Evolutionary conservation across 2,888 invertebrate genomes (phyloP).

Genomic region (Hypomecis punctinalis): DNA sequence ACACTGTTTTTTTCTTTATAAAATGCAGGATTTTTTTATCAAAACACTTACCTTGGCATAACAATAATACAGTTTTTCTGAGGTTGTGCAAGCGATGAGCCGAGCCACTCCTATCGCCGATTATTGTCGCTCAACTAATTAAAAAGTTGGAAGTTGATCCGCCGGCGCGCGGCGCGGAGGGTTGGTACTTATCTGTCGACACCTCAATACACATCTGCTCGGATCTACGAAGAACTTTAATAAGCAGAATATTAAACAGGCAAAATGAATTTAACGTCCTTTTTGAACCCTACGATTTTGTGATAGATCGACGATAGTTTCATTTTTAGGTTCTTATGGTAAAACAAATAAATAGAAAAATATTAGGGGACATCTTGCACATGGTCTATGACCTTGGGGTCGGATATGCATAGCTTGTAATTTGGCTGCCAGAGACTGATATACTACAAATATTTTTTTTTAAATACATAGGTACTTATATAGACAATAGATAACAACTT

Average conservation of each 20-base stretch:
- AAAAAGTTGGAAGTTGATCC: constrained; percentile 73
- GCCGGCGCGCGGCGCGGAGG: constrained; percentile 56
- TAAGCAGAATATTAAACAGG: constrained; percentile 14
- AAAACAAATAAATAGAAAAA: too few species aligned
- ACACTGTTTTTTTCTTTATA: neutral
- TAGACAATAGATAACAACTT: too few species aligned
- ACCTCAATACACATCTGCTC: constrained; percentile 49
- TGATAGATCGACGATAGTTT: neutral
- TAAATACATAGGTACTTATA: too few species aligned
- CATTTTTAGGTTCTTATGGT: neutral
- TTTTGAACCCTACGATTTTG: too few species aligned
- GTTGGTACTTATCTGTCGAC: constrained; percentile 49
- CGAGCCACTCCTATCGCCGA: constrained; percentile 62
- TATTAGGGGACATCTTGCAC: too few species aligned
- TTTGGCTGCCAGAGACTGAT: too few species aligned
- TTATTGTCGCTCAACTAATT: constrained; percentile 78
- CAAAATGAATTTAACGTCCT: neutral
- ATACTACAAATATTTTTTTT: too few species aligned
- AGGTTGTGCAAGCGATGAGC: constrained; percentile 53
- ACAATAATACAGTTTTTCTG: constrained; percentile 36
- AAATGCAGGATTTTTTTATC: neutral
- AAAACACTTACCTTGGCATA: neutral
- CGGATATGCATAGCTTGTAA: too few species aligned
- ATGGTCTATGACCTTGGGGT: too few species aligned
- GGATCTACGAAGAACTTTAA: constrained; percentile 29